phyloP scores from a whole-genome alignment of 2,797 vertebrate genomes.

The Sciurus vulgaris region DNA sequence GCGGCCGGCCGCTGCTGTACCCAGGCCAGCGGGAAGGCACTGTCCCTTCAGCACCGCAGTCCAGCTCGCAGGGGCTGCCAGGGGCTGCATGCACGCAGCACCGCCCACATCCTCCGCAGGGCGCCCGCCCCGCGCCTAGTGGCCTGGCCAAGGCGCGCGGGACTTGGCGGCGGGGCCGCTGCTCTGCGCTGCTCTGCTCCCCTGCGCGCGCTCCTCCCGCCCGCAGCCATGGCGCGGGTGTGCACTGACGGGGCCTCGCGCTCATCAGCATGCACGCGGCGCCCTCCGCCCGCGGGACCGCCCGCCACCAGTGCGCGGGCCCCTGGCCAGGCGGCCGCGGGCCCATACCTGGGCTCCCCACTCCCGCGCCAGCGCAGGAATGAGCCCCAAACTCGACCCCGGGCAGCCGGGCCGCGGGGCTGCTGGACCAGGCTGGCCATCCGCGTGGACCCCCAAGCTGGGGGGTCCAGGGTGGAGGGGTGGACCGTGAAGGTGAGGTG shows the following conservation, averaged over 20 bases:
- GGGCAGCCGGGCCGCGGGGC: neutral
- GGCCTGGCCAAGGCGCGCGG: neutral
- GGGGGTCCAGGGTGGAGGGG: too few species aligned
- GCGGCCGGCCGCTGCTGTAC: slow-evolving; percentile 36
- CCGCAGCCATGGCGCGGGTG: slow-evolving; percentile 84
- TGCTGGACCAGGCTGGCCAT: too few species aligned
- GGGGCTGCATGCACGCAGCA: slow-evolving; percentile 22
- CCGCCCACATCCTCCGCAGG: slow-evolving; percentile 63
- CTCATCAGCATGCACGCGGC: slow-evolving; percentile 86
- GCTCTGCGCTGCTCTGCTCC: slow-evolving; percentile 53
- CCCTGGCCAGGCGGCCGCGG: neutral
- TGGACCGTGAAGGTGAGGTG: neutral
- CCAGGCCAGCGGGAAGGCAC: slow-evolving; percentile 69
- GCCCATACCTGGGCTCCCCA: neutral
- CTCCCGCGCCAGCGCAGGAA: neutral
- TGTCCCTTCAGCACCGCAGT: slow-evolving; percentile 83
- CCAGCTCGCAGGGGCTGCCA: slow-evolving; percentile 53
- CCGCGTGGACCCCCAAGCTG: too few species aligned
- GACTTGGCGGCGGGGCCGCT: slow-evolving; percentile 64
- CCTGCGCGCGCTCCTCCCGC: slow-evolving; percentile 57
- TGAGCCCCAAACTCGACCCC: neutral
- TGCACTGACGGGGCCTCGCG: slow-evolving; percentile 86
- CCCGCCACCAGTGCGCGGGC: neutral
- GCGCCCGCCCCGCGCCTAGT: slow-evolving; percentile 6
- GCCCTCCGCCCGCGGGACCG: slow-evolving; percentile 76